A percentile compares a stretch with the other conserved stretches of the same genome.
phyloP scores from a whole-genome alignment of 2,888 invertebrate species.

The Proisotoma minuta region DNA sequence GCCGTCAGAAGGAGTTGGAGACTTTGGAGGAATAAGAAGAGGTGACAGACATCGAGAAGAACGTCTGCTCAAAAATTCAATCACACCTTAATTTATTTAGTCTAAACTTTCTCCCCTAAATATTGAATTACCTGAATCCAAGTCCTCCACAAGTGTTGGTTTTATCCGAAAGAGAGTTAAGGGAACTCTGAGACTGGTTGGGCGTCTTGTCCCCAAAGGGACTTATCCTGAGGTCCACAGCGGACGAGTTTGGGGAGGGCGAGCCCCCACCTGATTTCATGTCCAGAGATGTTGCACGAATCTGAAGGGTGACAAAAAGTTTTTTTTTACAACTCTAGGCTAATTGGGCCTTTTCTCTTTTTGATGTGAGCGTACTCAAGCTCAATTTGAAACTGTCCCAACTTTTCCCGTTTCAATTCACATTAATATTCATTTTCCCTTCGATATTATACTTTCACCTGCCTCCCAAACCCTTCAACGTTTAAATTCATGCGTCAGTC shows the following conservation, averaged over 20 bases:
- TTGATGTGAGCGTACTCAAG: too few relatives aligned
- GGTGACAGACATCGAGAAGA: constrained; percentile 66
- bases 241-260: constrained; percentile 30
- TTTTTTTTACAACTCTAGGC: too few relatives aligned
- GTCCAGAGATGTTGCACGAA: constrained; percentile 41
- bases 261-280: constrained; percentile 25
- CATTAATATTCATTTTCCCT: too few relatives aligned
- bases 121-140: constrained; percentile 4
- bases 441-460: too few relatives aligned
- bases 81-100: too few relatives aligned
- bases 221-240: constrained; percentile 27
- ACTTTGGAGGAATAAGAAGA: constrained; percentile 60
- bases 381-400: too few relatives aligned
- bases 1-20: constrained; percentile 45
- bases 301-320: too few relatives aligned
- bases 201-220: constrained; percentile 55
- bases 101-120: too few relatives aligned
- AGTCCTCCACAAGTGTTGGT: constrained; percentile 17
- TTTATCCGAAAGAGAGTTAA: constrained; percentile 59
- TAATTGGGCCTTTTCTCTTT: too few relatives aligned
- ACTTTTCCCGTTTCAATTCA: too few relatives aligned
- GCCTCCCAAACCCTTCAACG: too few relatives aligned
- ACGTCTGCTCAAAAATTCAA: constrained; percentile 24
- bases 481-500: too few relatives aligned
- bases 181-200: constrained; percentile 67